These are phyloP conservation scores for human DNA, from an alignment of 2,113 vertebrate genomes.

Conservation along the genomic window DNA sequence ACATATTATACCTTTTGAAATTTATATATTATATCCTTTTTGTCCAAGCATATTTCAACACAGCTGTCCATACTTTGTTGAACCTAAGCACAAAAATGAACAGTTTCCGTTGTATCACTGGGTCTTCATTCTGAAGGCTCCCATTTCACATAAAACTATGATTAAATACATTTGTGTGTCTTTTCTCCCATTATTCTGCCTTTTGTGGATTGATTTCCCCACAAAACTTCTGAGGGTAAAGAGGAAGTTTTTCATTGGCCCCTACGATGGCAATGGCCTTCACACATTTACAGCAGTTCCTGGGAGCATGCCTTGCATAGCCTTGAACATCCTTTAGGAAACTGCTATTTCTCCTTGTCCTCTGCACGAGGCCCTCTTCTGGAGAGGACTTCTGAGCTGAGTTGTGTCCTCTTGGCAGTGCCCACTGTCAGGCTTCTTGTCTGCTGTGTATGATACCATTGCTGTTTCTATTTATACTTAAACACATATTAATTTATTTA, in stretches of 20 bases:
- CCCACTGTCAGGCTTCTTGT: fast-evolving
- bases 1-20: too few relatives aligned
- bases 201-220: background rate
- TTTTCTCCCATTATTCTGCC: background rate
- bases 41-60: background rate
- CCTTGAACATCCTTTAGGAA: background rate
- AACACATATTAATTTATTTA: background rate
- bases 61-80: background rate
- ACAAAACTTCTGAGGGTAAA: background rate
- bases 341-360: background rate
- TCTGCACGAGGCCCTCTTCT: background rate
- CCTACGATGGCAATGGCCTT: background rate
- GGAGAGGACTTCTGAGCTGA: background rate
- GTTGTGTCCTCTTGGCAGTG: background rate
- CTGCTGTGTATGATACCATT: fast-evolving
- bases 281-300: background rate
- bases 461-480: background rate
- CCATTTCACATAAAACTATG: background rate
- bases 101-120: background rate
- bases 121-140: background rate
- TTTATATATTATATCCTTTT: background rate
- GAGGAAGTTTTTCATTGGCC: background rate
- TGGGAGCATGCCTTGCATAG: background rate
- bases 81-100: background rate
- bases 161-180: background rate